phyloP scores from a whole-genome alignment of 2,113 vertebrate genomes.

The Aleadryas rufinucha region DNA sequence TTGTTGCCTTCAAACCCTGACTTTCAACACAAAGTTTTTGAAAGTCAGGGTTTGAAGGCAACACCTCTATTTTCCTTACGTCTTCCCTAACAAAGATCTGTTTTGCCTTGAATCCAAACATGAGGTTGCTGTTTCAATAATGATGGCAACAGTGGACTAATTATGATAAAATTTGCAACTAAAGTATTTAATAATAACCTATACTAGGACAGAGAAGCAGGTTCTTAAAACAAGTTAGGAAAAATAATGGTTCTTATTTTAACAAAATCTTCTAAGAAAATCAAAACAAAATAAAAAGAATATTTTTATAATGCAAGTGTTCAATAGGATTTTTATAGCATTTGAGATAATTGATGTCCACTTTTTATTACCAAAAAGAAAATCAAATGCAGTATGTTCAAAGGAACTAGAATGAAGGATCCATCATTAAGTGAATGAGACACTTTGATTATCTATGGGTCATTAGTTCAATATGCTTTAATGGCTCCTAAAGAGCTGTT shows the following conservation, averaged over 20 bases:
- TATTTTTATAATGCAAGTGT: neutral
- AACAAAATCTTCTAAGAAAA: neutral
- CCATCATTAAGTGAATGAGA: conserved; percentile 18
- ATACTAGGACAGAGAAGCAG: neutral
- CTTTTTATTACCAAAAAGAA: conserved; percentile 36
- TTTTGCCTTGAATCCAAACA: neutral
- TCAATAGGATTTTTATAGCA: neutral
- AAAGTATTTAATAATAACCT: neutral
- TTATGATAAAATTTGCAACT: neutral
- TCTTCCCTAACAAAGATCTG: neutral
- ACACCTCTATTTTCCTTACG: neutral
- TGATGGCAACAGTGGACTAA: neutral
- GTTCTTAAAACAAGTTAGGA: neutral
- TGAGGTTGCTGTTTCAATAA: neutral
- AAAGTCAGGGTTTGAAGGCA: neutral
- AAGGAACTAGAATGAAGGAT: conserved; percentile 15
- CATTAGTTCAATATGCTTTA: conserved; percentile 40
- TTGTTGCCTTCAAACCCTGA: too few relatives aligned
- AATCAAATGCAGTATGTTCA: conserved; percentile 18
- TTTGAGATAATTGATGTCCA: conserved; percentile 4
- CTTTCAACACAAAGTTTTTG: neutral
- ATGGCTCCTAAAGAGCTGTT: conserved; percentile 20
- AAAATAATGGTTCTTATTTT: neutral
- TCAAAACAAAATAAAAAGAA: neutral
- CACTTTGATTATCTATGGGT: conserved; percentile 40